Base-by-base conservation (phyloP, 2,888 invertebrate species). In the Fragum sueziense region DNA sequence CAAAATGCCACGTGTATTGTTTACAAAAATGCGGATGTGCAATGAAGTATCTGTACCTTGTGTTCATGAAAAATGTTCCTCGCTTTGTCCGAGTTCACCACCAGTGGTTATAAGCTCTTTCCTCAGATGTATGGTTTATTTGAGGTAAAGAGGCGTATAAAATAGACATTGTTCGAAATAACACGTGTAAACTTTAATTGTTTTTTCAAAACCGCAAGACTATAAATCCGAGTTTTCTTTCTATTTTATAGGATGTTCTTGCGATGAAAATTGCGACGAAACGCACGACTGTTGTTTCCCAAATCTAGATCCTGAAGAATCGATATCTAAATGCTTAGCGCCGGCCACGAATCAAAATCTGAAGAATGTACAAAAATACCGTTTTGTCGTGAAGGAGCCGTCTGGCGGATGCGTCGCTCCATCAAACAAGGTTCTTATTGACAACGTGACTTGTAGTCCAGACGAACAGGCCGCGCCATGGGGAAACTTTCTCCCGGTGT, bases 401-500 rank as follows among this genome's bases (percentile, higher is more conserved):
- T 14, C 20, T 62, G 62, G 62, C n/a, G 62, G 62, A 14, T 62
- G 62, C 22, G n/a, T 20, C 20, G 14, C 1, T 3, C 11, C 9
- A 20, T 1, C 25, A 25, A 57, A 9, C 6, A 17, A 1, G 7
- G 1, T 11, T 9, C 14, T 14, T 27, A 1, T 3, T n/a, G 17
- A 22, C 17, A 33, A 31, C 9, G 11, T n/a, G 31, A 33, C 62
- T 9, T 62, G 62, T 62, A 33, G 22, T n/a, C 7, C 20, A n/a
- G 62, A 62, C 2, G 17, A 6, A 33, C n/a, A 25, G 57, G 62
- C 29, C 3, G 62, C 33, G n/a, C 62, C 62, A 20, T 62, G 33
- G 34, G 34, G 62, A 9, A 34, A 62, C 20, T n/a, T 62, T n/a
- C 34, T 62, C 3, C 62, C 62, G 27, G 62, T 62, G 20, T 62